These are phyloP conservation scores for Linurgus olivaceus DNA, from an alignment of 2,797 vertebrate genomes.

Conservation along the genomic window DNA sequence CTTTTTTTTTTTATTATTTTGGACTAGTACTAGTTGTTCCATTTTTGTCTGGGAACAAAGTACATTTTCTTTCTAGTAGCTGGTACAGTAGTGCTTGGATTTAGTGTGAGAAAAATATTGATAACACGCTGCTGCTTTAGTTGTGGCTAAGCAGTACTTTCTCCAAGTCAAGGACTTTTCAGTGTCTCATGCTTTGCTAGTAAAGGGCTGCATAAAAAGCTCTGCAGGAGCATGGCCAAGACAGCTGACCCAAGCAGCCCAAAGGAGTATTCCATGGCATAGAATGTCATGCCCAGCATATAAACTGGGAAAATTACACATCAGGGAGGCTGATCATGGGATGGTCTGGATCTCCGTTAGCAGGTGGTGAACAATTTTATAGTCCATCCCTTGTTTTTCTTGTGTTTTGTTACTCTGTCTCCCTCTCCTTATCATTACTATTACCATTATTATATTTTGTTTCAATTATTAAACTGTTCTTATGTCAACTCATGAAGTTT, in stretches of 20 bases:
- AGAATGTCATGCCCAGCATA: background rate
- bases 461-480: background rate
- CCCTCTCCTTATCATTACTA: background rate
- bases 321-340: fast-evolving
- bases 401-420: background rate
- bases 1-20: background rate
- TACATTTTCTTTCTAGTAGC: background rate
- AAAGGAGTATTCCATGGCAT: background rate
- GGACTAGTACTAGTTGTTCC: background rate
- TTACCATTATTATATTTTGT: background rate
- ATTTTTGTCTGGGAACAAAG: background rate
- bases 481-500: background rate
- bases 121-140: background rate
- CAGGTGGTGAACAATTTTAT: background rate
- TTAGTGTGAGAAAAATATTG: background rate
- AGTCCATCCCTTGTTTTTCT: background rate
- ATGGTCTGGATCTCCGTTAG: background rate
- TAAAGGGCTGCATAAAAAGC: background rate
- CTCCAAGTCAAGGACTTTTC: background rate
- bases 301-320: background rate
- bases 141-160: background rate
- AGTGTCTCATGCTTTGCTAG: background rate
- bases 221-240: background rate
- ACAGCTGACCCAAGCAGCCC: background rate
- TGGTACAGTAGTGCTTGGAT: background rate